These are phyloP conservation scores for Sebastes vulpes DNA, from an alignment of 2,797 vertebrate genomes.

Conservation along the genomic window DNA sequence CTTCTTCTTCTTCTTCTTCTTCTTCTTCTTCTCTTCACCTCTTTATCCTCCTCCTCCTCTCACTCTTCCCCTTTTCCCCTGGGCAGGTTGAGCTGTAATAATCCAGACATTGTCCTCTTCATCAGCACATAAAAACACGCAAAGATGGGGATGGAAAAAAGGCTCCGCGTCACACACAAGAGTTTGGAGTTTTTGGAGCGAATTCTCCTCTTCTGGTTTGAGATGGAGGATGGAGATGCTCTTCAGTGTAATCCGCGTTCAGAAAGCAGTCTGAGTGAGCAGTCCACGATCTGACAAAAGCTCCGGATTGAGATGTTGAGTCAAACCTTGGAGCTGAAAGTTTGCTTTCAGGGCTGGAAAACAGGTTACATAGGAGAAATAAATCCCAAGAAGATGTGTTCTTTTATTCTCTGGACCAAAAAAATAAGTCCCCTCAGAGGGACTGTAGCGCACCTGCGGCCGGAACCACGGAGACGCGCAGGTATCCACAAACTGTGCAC, in stretches of 20 bases:
- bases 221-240: background rate
- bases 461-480: constrained; percentile 42
- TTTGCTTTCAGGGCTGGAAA: constrained; percentile 6
- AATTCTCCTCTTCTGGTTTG: background rate
- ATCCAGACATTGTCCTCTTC: constrained; percentile 80
- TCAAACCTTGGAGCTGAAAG: background rate
- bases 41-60: constrained; percentile 33
- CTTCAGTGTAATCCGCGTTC: constrained; percentile 45
- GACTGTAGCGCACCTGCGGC: constrained; percentile 71
- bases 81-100: constrained; percentile 64
- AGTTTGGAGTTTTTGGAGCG: constrained; percentile 29
- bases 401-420: constrained; percentile 11
- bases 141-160: background rate
- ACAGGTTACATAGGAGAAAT: constrained; percentile 3
- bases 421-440: constrained; percentile 28
- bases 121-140: constrained; percentile 10
- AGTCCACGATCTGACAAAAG: background rate
- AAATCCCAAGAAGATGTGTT: constrained; percentile 45
- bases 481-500: constrained; percentile 53
- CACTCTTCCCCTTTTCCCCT: constrained; percentile 54
- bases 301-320: background rate
- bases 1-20: background rate
- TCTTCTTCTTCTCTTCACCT: constrained; percentile 9
- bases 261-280: constrained; percentile 16
- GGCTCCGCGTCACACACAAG: background rate